Base-by-base conservation (phyloP, 2,113 vertebrate species). In the Xiphorhynchus elegans region DNA sequence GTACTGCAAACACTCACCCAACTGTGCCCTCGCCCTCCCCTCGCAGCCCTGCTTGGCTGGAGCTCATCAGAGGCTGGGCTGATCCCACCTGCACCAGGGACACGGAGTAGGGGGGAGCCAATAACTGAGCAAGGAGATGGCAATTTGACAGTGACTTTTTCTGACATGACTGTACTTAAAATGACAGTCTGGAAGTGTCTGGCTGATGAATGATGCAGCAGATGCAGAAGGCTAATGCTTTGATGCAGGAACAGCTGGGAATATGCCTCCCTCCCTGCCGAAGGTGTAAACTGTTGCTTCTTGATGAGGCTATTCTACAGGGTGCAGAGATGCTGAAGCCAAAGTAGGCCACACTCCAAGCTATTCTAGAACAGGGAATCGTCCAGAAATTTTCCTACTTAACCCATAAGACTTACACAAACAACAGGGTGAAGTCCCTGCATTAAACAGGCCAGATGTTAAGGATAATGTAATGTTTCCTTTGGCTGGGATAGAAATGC, bases 201-300 rank as follows among this genome's bases (percentile, higher is more conserved):
- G 4, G 7, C 87, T 96, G 93, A 91, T 91, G 92, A 96, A 86
- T 77, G 95, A 96, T 83, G 87, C 93, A 95, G 94, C 90, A 95
- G 93, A 91, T 85, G 91, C 82, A 93, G 84, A 55, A 75, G 84
- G 69, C 64, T 60, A 83, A 94, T 31, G 90, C 93, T 91, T 17
- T 84, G 95, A 91, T 87, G 94, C 17, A 6, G 87, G 26, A 83
- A 80, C 82, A 96, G 89, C 93, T 90, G 94, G 96, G 93, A 94
- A 87, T 55, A 74, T 44, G 69, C 70, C 78, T 84, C 74, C 53
- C 78, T 78, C 92, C 75, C 85, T 20, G 70, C 78, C 26, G 44
- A 87, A 80, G 93, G 79, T 87, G 90, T 91, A 37, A 88, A 91
- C 93, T 95, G 90, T 95, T 96, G 95, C 87, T 76, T 59, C 78